Percentiles rank a stretch among this genome's conserved stretches.
These are phyloP conservation scores for Serinus canaria DNA, from an alignment of 2,113 vertebrate species.

Conservation along the genomic window DNA sequence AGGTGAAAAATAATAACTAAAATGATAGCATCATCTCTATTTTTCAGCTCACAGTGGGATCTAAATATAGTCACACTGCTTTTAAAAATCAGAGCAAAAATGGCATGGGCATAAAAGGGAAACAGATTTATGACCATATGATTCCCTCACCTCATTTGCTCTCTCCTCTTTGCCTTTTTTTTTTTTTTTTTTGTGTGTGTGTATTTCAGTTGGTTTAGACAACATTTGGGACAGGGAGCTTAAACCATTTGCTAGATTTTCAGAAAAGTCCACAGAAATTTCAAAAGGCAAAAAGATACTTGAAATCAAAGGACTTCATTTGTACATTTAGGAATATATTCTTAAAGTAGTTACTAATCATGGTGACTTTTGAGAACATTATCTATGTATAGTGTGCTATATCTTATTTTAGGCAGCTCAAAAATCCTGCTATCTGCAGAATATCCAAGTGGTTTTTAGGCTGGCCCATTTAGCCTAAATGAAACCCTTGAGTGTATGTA, in stretches of 20 bases:
- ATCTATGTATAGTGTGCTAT: accelerated
- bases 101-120: neutral
- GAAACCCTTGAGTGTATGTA: neutral
- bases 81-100: neutral
- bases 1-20: neutral
- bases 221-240: neutral
- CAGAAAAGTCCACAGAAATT: neutral
- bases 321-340: neutral
- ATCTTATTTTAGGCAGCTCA: neutral
- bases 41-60: neutral
- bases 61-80: neutral
- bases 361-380: neutral
- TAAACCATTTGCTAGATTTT: neutral
- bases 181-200: neutral
- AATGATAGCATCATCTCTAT: neutral
- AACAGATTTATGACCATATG: neutral
- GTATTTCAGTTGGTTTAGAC: neutral
- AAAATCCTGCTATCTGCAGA: neutral
- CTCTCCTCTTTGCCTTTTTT: neutral
- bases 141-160: neutral
- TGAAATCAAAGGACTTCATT: neutral
- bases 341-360: neutral
- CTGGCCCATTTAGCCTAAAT: neutral
- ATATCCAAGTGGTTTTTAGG: neutral
- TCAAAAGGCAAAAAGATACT: neutral